Evolutionary conservation across 2,113 vertebrate genomes (phyloP).

Genomic region (Noturus placidus): DNA sequence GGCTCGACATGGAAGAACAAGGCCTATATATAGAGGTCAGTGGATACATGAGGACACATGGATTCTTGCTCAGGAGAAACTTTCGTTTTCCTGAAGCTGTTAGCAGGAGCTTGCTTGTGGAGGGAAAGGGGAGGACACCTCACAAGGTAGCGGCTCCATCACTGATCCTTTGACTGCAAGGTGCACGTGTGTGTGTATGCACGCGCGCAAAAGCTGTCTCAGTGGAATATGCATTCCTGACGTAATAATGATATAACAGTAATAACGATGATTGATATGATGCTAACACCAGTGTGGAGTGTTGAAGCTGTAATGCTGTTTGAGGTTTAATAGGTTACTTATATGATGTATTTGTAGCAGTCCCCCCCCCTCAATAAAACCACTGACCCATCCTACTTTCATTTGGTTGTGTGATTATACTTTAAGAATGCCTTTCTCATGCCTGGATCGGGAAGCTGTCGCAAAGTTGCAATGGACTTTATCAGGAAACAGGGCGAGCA

Average conservation of each 20-base stretch:
- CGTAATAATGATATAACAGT: constrained; percentile 25
- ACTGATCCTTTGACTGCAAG: constrained; percentile 11
- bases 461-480: too few relatives aligned
- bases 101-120: neutral
- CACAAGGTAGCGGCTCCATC: neutral
- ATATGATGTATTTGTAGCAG: constrained; percentile 64
- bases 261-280: constrained; percentile 46
- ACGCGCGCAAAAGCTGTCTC: neutral
- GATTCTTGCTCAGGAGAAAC: constrained; percentile 9
- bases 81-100: constrained; percentile 3
- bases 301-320: constrained; percentile 57
- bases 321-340: constrained; percentile 59
- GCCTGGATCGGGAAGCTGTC: too few relatives aligned
- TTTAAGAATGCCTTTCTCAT: too few relatives aligned
- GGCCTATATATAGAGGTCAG: neutral
- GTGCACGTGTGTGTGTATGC: constrained; percentile 6
- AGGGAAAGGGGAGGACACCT: neutral
- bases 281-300: constrained; percentile 48
- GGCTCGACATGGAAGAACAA: neutral
- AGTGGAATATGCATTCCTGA: constrained; percentile 49
- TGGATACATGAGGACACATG: neutral
- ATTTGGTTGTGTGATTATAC: neutral
- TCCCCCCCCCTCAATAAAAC: constrained; percentile 60
- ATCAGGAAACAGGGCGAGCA: too few relatives aligned
- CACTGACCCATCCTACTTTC: constrained; percentile 45